Percentiles rank a stretch among this genome's conserved stretches.
phyloP scores from a whole-genome alignment of 1,140 invertebrate species.

The Ceratitis capitata region DNA sequence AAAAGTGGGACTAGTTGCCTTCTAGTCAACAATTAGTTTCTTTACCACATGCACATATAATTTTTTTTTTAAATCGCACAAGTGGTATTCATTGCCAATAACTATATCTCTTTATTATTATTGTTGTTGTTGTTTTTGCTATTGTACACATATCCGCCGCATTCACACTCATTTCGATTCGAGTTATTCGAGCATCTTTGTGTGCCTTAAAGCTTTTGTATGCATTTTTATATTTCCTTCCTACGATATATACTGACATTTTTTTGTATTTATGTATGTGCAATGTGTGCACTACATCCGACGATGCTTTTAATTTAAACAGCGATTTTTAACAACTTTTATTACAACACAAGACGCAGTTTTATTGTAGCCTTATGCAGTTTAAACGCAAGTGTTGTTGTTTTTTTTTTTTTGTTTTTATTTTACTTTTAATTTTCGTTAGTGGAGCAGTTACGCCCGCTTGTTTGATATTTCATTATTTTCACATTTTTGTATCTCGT shows the following conservation, averaged over 20 bases:
- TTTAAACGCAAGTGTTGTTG: conserved; percentile 2
- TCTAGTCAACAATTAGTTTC: too few relatives aligned
- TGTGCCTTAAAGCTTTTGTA: background rate
- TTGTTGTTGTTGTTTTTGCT: background rate
- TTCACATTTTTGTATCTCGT: background rate
- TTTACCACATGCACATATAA: too few relatives aligned
- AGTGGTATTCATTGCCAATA: background rate
- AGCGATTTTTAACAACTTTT: conserved; percentile 15
- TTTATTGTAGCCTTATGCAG: background rate
- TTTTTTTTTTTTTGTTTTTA: too few relatives aligned
- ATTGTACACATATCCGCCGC: background rate
- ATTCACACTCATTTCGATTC: background rate
- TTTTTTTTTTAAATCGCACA: background rate
- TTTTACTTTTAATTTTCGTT: background rate
- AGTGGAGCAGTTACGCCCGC: background rate
- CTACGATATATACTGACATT: background rate
- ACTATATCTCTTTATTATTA: too few relatives aligned
- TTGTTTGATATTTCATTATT: background rate
- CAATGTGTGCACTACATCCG: conserved; percentile 6
- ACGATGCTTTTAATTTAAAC: conserved; percentile 27
- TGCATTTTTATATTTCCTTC: background rate
- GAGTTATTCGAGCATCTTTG: background rate
- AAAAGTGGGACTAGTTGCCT: too few relatives aligned
- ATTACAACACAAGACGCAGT: background rate
- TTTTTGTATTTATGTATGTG: background rate